phyloP scores from a whole-genome alignment of 2,888 invertebrate species.

The Brachypterus glaber region DNA sequence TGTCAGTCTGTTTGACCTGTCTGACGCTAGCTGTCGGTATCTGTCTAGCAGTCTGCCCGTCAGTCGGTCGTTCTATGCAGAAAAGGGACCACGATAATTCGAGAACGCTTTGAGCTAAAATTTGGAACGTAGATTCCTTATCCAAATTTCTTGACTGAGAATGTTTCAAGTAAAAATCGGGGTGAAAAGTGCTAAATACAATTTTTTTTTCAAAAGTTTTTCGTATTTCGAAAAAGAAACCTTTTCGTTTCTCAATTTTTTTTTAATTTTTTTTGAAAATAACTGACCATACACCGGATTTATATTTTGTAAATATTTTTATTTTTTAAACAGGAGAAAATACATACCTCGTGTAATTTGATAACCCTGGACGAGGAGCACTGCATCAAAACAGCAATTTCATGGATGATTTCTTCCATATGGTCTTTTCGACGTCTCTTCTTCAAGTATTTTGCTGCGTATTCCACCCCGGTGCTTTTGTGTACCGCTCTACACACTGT shows the following conservation, averaged over 20 bases:
- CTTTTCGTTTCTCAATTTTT: no score
- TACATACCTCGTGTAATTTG: conserved; percentile 70
- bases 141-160: no score
- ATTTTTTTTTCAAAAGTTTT: neutral
- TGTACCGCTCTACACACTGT: conserved; percentile 87
- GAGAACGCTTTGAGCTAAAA: no score
- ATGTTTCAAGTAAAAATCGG: no score
- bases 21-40: no score
- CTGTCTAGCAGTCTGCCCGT: no score
- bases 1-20: no score
- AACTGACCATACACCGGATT: neutral
- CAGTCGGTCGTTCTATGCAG: no score
- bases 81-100: no score
- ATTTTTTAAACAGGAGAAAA: neutral
- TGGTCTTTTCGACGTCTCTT: conserved; percentile 81
- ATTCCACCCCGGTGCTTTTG: conserved; percentile 75
- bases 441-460: conserved; percentile 94
- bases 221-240: neutral
- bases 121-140: no score
- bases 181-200: neutral
- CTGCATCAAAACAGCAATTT: conserved; percentile 83
- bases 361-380: conserved; percentile 82
- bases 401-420: conserved; percentile 83
- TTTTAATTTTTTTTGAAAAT: neutral
- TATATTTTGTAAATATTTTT: neutral